Conservation (phyloP, 2,797 vertebrate species). For the Pelobates cultripes region DNA sequence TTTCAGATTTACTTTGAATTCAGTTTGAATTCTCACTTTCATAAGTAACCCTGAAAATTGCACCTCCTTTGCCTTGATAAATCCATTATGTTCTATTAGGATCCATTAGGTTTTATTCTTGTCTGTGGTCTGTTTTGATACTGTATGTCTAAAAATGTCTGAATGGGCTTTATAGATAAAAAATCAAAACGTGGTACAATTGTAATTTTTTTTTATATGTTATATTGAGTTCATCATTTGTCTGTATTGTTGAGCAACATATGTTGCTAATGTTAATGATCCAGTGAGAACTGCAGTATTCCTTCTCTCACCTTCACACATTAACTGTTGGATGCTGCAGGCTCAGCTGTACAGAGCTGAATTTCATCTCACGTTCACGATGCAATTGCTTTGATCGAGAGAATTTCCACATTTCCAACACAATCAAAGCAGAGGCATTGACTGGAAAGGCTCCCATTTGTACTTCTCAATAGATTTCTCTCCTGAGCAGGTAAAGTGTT, state of each 20-base stretch:
- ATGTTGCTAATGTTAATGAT: constrained; percentile 8
- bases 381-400: constrained; percentile 71
- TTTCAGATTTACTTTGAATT: too few relatives aligned
- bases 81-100: too few relatives aligned
- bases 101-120: too few relatives aligned
- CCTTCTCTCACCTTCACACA: constrained; percentile 19
- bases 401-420: constrained; percentile 68
- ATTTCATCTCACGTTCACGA: constrained; percentile 64
- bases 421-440: constrained; percentile 64
- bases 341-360: constrained; percentile 67
- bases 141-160: too few relatives aligned
- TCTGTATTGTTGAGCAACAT: neutral
- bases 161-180: too few relatives aligned
- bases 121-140: too few relatives aligned
- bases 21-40: too few relatives aligned
- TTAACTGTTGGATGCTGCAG: constrained; percentile 53
- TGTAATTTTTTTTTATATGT: too few relatives aligned
- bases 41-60: too few relatives aligned
- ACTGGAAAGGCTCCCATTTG: constrained; percentile 81
- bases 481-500: constrained; percentile 86
- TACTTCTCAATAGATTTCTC: constrained; percentile 83
- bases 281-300: neutral
- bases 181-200: too few relatives aligned
- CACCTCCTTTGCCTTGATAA: too few relatives aligned
- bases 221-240: too few relatives aligned